These are phyloP conservation scores for Nanorana parkeri DNA, from an alignment of 2,113 vertebrate species.

Conservation along the genomic window DNA sequence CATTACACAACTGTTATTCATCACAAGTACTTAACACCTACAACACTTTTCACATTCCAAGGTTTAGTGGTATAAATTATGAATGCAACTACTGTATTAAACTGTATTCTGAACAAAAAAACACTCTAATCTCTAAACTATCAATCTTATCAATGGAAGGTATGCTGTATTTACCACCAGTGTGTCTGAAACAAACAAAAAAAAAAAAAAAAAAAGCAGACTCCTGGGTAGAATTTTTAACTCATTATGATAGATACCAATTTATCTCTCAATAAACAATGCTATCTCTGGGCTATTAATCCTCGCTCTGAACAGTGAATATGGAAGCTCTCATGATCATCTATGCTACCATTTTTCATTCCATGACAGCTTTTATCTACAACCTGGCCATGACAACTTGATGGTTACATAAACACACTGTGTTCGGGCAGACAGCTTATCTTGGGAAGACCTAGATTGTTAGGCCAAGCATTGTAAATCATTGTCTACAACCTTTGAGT, in stretches of 20 bases:
- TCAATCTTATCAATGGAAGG: not conserved
- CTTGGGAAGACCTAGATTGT: conserved; percentile 60
- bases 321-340: conserved; percentile 72
- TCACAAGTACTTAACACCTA: conserved; percentile 35
- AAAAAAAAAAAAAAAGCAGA: conserved; percentile 62
- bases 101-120: conserved; percentile 6
- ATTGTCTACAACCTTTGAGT: conserved; percentile 50
- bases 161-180: not conserved
- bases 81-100: conserved; percentile 33
- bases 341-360: conserved; percentile 81
- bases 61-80: conserved; percentile 36
- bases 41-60: conserved; percentile 33
- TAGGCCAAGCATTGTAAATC: conserved; percentile 53
- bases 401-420: conserved; percentile 69
- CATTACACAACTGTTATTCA: conserved; percentile 29
- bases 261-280: conserved; percentile 76
- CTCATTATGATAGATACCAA: conserved; percentile 74
- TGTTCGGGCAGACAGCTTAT: conserved; percentile 71
- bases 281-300: conserved; percentile 79
- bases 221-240: conserved; percentile 73
- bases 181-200: not conserved
- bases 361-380: conserved; percentile 74
- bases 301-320: conserved; percentile 63
- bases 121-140: not conserved
- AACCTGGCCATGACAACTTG: conserved; percentile 68